Base-by-base conservation (phyloP, 1,140 invertebrate genomes). In the Planococcus citri region DNA sequence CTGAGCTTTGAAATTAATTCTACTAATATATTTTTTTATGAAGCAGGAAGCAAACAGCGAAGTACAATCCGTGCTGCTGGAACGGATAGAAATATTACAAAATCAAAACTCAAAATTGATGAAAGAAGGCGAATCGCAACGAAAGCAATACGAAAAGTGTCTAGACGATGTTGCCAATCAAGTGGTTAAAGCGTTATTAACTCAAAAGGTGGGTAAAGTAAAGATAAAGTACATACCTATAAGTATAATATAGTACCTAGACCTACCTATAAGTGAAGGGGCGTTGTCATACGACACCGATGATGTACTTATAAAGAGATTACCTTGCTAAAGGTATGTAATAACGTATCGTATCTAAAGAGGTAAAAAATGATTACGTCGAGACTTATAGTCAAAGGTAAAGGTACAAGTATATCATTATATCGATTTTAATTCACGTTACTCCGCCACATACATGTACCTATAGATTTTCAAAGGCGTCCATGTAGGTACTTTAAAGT, bases 121-220 rank as follows among this genome's bases (percentile, higher is more conserved):
- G 8, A 74, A 83, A 57, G 83, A 85, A 74, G 83, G 83, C 70
- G 83, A 88, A 78, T 80, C 81, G 29, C 85, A 87, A 73, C 77
- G 84, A 61, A 77, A 82, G 70, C 86, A 88, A 73, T 89, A 89
- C 76, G 88, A 89, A 76, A 82, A 84, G 72, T 89, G 87, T 75
- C 77, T 90, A 37, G 88, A 90, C 77, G 87, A 90, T 76, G 87
- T 90, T 21, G 87, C 88, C 70, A 88, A 88, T 78, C 86, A 89
- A 77, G 87, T 90, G 72, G 89, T 92, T 57, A 84, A 88, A 73
- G 89, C 89, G 24, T 80, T 92, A 38, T 83, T 92, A 70, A 86
- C 87, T 22, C 90, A 92, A 82, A 92, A 91, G 85, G 90, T 92
- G 73, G 70, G n/a, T n/a, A n/a, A n/a, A n/a, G n/a, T n/a, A n/a